A percentile compares a stretch with the other conserved stretches of the same genome.
These are phyloP conservation scores for Xyliphius kryptos DNA, from an alignment of 2,113 vertebrate genomes.

Conservation along the genomic window DNA sequence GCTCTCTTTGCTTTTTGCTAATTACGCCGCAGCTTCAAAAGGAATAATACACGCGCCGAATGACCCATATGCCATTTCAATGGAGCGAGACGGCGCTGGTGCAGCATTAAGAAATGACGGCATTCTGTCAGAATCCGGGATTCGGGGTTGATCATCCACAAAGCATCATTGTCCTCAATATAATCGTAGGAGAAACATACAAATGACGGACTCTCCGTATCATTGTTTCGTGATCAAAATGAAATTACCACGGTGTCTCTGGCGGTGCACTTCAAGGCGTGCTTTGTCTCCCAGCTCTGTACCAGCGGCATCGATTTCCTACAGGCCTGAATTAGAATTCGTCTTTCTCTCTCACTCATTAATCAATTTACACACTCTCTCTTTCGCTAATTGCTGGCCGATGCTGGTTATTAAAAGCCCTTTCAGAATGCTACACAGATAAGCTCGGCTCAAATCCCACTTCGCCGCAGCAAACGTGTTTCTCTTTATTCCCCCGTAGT, in stretches of 20 bases:
- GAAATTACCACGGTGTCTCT: constrained; percentile 44
- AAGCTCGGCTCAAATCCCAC: constrained; percentile 41
- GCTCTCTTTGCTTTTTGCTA: constrained; percentile 55
- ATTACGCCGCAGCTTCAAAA: constrained; percentile 64
- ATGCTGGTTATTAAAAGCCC: constrained; percentile 47
- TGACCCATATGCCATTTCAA: constrained; percentile 48
- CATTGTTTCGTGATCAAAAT: constrained; percentile 50
- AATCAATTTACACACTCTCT: constrained; percentile 48
- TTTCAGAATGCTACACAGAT: constrained; percentile 39
- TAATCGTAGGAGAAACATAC: constrained; percentile 56
- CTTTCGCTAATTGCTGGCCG: constrained; percentile 46
- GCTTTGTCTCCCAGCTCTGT: constrained; percentile 46
- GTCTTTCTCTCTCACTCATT: constrained; percentile 43
- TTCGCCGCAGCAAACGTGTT: constrained; percentile 32
- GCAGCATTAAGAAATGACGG: constrained; percentile 53
- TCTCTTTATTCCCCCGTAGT: constrained; percentile 8
- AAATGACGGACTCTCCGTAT: constrained; percentile 51
- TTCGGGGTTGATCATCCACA: constrained; percentile 50
- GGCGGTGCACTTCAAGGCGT: constrained; percentile 44
- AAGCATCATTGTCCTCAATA: constrained; percentile 55
- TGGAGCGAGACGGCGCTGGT: constrained; percentile 51
- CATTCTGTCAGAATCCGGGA: constrained; percentile 60
- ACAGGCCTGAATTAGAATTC: constrained; percentile 44
- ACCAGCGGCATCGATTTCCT: constrained; percentile 43
- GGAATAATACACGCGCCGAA: constrained; percentile 56